These are phyloP conservation scores for Mesocentrotus franciscanus DNA, from an alignment of 53 echinoderm and acorn worm species.

Conservation along the genomic window DNA sequence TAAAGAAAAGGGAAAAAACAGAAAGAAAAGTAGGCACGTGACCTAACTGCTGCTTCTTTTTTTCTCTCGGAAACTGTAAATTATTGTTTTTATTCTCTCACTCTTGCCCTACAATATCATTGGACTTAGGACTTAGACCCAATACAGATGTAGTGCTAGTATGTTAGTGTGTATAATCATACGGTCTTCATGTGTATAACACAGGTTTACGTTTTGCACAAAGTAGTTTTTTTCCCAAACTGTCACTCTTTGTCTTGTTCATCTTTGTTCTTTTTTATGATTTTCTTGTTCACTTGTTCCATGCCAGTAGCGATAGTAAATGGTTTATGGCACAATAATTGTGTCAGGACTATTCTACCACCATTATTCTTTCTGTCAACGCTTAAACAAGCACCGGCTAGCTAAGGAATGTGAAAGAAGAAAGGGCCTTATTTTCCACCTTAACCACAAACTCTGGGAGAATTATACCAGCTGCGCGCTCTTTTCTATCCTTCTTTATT, in stretches of 20 bases:
- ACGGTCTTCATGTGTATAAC: neutral
- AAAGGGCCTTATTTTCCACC: slow-evolving; percentile 12
- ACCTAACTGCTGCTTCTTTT: neutral
- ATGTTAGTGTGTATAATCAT: neutral
- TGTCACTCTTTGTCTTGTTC: slow-evolving; percentile 11
- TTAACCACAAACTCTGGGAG: slow-evolving; percentile 19
- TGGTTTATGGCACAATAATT: slow-evolving; percentile 36
- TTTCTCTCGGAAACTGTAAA: neutral
- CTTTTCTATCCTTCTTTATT: slow-evolving; percentile 1
- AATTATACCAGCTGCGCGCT: slow-evolving; percentile 37
- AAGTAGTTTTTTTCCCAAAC: slow-evolving; percentile 22
- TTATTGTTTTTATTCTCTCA: too few relatives aligned
- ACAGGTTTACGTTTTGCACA: neutral
- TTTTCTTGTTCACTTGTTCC: slow-evolving; percentile 16
- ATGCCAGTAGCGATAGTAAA: slow-evolving; percentile 19
- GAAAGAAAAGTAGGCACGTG: neutral
- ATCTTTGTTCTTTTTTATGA: neutral
- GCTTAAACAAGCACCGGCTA: slow-evolving; percentile 23
- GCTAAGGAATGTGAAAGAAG: neutral
- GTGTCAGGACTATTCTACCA: slow-evolving; percentile 23
- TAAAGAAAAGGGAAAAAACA: too few relatives aligned
- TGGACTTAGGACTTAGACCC: too few relatives aligned
- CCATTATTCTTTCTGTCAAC: slow-evolving; percentile 32
- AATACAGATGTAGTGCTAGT: too few relatives aligned
- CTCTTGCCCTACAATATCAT: too few relatives aligned